These are phyloP conservation scores for Invenusta paracnida DNA, from an alignment of 2,888 invertebrate species.

Conservation along the genomic window DNA sequence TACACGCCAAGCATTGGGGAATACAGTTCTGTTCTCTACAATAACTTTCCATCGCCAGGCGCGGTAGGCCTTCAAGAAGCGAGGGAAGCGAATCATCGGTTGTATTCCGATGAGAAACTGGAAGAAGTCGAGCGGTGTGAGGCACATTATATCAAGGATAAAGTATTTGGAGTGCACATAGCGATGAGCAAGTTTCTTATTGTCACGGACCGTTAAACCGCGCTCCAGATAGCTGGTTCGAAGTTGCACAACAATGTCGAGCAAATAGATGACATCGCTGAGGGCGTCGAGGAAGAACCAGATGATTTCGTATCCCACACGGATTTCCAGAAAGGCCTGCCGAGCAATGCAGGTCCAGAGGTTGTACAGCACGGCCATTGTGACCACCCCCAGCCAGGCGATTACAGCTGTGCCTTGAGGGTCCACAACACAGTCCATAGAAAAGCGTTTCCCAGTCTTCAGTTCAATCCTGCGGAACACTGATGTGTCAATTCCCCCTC, in stretches of 20 bases:
- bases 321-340: slow-evolving; percentile 86
- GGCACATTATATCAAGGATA: slow-evolving; percentile 74
- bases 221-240: slow-evolving; percentile 90
- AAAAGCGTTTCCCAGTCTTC: not conserved
- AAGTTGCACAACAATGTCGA: slow-evolving; percentile 83
- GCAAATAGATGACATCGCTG: slow-evolving; percentile 78
- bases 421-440: slow-evolving; percentile 69
- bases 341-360: slow-evolving; percentile 89
- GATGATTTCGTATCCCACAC: slow-evolving; percentile 61
- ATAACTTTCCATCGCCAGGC: slow-evolving; percentile 81
- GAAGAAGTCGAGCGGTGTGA: slow-evolving; percentile 79
- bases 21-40: slow-evolving; percentile 88
- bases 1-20: slow-evolving; percentile 91
- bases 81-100: slow-evolving; percentile 72
- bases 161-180: slow-evolving; percentile 80
- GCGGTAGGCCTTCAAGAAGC: slow-evolving; percentile 70
- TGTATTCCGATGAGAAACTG: slow-evolving; percentile 71
- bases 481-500: not conserved
- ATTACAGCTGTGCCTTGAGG: slow-evolving; percentile 93
- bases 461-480: slow-evolving; percentile 1
- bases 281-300: slow-evolving; percentile 67
- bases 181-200: slow-evolving; percentile 79
- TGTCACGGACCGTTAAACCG: slow-evolving; percentile 87
- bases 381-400: slow-evolving; percentile 85
- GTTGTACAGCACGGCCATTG: slow-evolving; percentile 84